Base-by-base conservation (phyloP, 2,797 vertebrate genomes). In the Sebastes nivosus region DNA sequence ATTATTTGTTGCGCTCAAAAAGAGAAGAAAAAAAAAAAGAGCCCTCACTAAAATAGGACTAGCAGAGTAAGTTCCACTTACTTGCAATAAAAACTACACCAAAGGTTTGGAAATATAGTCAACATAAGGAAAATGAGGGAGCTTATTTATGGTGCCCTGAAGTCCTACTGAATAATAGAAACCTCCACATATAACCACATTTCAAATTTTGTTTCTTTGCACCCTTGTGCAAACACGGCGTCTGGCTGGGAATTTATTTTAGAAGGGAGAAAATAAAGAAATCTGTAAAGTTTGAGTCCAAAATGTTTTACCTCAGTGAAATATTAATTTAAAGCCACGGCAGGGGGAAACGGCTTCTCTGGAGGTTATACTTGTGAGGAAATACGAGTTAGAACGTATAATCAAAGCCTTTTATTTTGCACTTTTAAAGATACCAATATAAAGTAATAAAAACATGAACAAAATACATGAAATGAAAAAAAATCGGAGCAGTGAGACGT, bases 1-100 rank as follows among this genome's bases (percentile, higher is more conserved):
- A 90, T 93, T 95, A 94, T 94, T 94, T 94, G 92, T 93, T 94
- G 85, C 82, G n/a, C 82, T 93, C 38, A 86, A 90, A 89, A 84
- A 81, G 84, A 50, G 68, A 67, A 63, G 55, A 24, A 6, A 30
- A 38, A 36, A 25, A 70, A 79, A 72, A 70, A 79, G 71, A 76
- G 74, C 73, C 27, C 67, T 60, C 65, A 82, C 91, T 91, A 91
- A 94, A 93, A 94, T 93, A 93, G 91, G 90, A 89, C 92, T 92
- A 67, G 78, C 82, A 66, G 77, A 88, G 84, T 87, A 91, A 94
- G 89, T 92, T 90, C 80, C 85, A 87, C 92, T 93, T 92, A 89
- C 90, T 93, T 87, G 87, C 82, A 83, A 89, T 93, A 91, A 90
- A 92, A 94, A 93, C 86, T 92, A 91, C 91, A 94, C 89, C 92